Evolutionary conservation across 2,888 invertebrate genomes (phyloP).

Genomic region (Dasysyrphus tricinctus): DNA sequence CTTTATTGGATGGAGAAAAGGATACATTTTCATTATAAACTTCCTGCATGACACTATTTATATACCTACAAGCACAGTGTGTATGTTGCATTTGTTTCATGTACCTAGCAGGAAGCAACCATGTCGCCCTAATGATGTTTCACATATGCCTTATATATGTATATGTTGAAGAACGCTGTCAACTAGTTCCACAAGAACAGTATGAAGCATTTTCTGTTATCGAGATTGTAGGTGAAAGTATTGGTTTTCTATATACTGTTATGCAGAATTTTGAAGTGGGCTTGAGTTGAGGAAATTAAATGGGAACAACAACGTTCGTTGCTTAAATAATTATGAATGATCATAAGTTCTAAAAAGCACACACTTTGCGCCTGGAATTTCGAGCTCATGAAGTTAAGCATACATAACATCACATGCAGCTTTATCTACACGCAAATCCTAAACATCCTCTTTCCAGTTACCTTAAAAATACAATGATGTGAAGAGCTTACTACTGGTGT

Average conservation of each 20-base stretch:
- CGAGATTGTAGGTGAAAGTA: constrained; percentile 17
- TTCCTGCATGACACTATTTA: constrained; percentile 35
- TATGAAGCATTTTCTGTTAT: constrained; percentile 35
- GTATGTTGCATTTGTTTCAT: constrained; percentile 20
- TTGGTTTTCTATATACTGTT: background rate
- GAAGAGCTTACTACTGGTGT: background rate
- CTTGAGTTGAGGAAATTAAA: background rate
- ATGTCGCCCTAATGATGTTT: constrained; percentile 54
- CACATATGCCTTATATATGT: background rate
- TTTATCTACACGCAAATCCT: background rate
- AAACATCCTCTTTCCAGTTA: too few species aligned
- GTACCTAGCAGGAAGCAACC: constrained; percentile 49
- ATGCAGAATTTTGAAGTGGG: background rate
- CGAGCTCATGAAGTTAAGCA: background rate
- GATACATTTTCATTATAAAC: constrained; percentile 42
- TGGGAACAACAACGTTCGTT: constrained; percentile 7
- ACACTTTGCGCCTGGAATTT: background rate
- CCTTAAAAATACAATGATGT: too few species aligned
- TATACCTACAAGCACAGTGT: background rate
- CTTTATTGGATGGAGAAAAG: constrained; percentile 25
- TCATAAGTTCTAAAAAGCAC: background rate
- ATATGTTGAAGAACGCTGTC: constrained; percentile 13
- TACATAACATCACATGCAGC: background rate
- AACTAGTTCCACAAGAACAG: constrained; percentile 14
- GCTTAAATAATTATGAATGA: background rate